A percentile compares a stretch with the other conserved stretches of the same genome.
These are phyloP conservation scores for Lochmaea capreae DNA, from an alignment of 2,888 invertebrate species.

Conservation along the genomic window DNA sequence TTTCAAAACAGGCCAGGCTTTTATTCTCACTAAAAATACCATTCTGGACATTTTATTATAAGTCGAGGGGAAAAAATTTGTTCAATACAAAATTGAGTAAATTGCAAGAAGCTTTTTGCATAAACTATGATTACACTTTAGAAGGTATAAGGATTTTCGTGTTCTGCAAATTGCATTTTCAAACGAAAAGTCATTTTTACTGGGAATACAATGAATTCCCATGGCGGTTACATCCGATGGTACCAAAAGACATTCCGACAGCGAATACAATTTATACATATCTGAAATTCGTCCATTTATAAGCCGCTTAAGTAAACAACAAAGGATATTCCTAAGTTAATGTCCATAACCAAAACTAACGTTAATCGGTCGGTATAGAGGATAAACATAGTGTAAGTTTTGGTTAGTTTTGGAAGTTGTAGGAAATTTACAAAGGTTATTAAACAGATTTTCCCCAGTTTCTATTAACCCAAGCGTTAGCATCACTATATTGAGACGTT, in stretches of 20 bases:
- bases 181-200: not conserved
- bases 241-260: not conserved
- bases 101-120: not conserved
- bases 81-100: too few species aligned
- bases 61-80: too few species aligned
- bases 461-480: not conserved
- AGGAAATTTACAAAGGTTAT: not conserved
- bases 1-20: too few species aligned
- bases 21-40: too few species aligned
- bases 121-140: not conserved
- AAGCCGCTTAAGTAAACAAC: not conserved
- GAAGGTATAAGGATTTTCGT: not conserved
- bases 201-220: not conserved
- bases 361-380: not conserved
- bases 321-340: not conserved
- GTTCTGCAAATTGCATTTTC: not conserved
- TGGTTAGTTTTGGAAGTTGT: not conserved
- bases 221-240: not conserved
- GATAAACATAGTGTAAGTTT: not conserved
- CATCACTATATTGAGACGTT: too few species aligned
- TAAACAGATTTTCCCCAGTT: not conserved
- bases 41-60: too few species aligned
- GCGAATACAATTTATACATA: not conserved
- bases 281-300: not conserved
- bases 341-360: constrained; percentile 2